Conservation (phyloP, 2,797 vertebrate species). For the Coendou prehensilis region DNA sequence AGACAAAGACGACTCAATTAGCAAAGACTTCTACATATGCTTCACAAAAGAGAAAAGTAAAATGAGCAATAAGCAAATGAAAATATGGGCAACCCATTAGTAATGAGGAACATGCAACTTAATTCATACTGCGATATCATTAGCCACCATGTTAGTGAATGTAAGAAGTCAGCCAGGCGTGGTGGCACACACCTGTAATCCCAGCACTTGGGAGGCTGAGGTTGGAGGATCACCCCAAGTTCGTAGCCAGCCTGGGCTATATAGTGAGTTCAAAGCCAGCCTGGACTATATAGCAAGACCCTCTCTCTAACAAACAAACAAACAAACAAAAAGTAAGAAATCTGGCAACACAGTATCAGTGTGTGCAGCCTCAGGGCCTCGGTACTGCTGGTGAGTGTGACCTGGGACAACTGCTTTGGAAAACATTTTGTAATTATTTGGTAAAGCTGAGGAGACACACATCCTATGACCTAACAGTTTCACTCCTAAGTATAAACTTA, state of each 20-base stretch:
- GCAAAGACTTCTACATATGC: background rate
- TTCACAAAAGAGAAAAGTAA: background rate
- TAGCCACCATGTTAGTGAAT: accelerated
- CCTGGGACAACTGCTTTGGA: background rate
- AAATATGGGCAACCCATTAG: background rate
- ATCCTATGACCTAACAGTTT: background rate
- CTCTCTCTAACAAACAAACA: background rate
- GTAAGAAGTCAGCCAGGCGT: background rate
- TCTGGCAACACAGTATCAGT: background rate
- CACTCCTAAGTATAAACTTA: background rate
- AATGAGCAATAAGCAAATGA: background rate
- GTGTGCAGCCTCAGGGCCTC: background rate
- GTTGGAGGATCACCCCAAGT: background rate
- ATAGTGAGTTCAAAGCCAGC: too few species aligned
- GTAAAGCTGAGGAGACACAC: background rate
- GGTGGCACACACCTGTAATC: background rate
- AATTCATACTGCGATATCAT: background rate
- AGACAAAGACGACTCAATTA: background rate
- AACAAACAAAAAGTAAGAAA: background rate
- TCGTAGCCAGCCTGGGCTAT: background rate
- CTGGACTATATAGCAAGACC: too few species aligned
- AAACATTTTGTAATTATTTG: background rate
- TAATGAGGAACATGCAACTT: background rate
- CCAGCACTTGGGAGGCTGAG: background rate
- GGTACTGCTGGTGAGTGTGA: too few species aligned